These are phyloP conservation scores for Chlorops oryzae DNA, from an alignment of 1,140 invertebrate genomes.

Conservation along the genomic window DNA sequence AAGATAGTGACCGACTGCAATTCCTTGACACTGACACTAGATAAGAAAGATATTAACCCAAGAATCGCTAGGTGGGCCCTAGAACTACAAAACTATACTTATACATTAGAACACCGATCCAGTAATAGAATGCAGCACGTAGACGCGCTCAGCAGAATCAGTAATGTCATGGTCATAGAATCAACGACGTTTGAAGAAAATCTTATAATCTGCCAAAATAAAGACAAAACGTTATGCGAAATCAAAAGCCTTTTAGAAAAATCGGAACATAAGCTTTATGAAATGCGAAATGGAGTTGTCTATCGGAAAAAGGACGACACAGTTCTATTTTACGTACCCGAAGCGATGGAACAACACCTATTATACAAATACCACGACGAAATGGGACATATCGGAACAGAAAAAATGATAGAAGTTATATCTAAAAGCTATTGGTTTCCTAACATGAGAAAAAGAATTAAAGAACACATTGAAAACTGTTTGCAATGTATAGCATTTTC, in stretches of 20 bases:
- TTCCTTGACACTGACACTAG: slow-evolving; percentile 41
- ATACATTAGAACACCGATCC: slow-evolving; percentile 13
- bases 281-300: slow-evolving; percentile 10
- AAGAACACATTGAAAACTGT: slow-evolving; percentile 22
- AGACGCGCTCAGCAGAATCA: slow-evolving; percentile 22
- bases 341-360: slow-evolving; percentile 21
- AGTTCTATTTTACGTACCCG: slow-evolving; percentile 28
- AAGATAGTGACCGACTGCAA: slow-evolving; percentile 47
- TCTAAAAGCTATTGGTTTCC: slow-evolving; percentile 29
- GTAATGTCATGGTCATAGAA: slow-evolving; percentile 7
- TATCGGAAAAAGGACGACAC: slow-evolving; percentile 8
- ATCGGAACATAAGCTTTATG: slow-evolving; percentile 13
- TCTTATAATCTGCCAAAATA: slow-evolving; percentile 11
- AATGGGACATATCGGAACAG: slow-evolving; percentile 26
- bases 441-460: slow-evolving; percentile 25
- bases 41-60: slow-evolving; percentile 39
- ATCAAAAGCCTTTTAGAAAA: slow-evolving; percentile 5
- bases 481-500: slow-evolving; percentile 29
- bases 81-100: slow-evolving; percentile 14
- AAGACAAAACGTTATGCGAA: slow-evolving; percentile 8
- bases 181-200: slow-evolving; percentile 11
- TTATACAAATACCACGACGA: slow-evolving; percentile 26
- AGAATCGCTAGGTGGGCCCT: slow-evolving; percentile 40
- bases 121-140: slow-evolving; percentile 35
- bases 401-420: slow-evolving; percentile 26